These are phyloP conservation scores for Paramormyrops kingsleyae DNA, from an alignment of 2,113 vertebrate species.

Conservation along the genomic window DNA sequence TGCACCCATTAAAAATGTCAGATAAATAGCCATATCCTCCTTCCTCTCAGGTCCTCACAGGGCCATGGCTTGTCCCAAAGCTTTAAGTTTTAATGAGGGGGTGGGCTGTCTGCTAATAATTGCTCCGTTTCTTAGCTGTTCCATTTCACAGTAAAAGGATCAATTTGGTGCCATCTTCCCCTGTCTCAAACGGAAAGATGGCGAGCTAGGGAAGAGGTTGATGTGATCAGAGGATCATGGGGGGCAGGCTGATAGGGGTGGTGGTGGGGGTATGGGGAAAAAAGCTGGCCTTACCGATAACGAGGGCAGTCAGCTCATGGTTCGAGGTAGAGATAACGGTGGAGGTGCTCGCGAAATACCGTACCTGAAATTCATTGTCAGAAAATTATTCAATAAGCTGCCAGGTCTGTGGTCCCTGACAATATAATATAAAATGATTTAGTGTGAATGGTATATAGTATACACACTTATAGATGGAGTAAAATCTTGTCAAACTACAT, in stretches of 20 bases:
- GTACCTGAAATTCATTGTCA: slow-evolving; percentile 55
- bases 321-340: slow-evolving; percentile 62
- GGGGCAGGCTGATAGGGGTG: background rate
- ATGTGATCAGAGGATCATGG: background rate
- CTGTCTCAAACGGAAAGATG: slow-evolving; percentile 1
- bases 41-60: background rate
- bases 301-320: slow-evolving; percentile 55
- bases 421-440: background rate
- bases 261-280: background rate
- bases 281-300: slow-evolving; percentile 44
- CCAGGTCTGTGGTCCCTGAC: background rate
- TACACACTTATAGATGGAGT: background rate
- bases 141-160: background rate
- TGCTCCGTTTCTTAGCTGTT: background rate
- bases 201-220: background rate
- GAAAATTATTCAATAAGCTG: background rate
- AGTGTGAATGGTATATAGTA: background rate
- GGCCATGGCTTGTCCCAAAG: background rate
- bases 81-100: slow-evolving; percentile 24
- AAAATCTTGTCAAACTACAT: background rate
- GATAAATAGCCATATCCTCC: slow-evolving; percentile 13
- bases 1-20: slow-evolving; percentile 24
- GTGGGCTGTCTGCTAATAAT: slow-evolving; percentile 15
- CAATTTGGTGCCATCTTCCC: background rate
- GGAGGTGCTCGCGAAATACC: slow-evolving; percentile 59